Conservation (phyloP, 2,113 vertebrate genomes). For the Macrotis lagotis region DNA sequence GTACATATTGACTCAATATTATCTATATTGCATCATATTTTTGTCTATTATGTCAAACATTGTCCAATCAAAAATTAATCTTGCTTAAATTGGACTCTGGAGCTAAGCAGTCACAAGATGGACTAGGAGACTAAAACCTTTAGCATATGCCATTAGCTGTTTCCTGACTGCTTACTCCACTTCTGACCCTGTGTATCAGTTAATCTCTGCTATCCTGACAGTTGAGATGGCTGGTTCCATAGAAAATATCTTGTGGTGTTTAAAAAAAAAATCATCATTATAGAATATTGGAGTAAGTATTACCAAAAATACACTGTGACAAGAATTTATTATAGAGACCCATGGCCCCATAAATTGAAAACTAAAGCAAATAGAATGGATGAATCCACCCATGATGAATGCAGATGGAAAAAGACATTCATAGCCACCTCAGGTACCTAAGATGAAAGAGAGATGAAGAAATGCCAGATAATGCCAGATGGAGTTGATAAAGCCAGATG, state of each 20-base stretch:
- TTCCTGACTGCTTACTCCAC: neutral
- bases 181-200: neutral
- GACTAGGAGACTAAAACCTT: neutral
- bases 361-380: neutral
- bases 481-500: neutral
- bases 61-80: neutral
- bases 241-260: neutral
- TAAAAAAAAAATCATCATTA: neutral
- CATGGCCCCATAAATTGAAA: neutral
- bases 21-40: neutral
- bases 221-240: neutral
- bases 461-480: neutral
- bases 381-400: neutral
- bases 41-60: neutral
- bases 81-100: neutral
- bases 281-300: neutral
- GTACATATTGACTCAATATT: neutral
- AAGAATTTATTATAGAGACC: neutral
- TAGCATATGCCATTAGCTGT: neutral
- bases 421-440: neutral
- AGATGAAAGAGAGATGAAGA: neutral
- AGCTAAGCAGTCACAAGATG: neutral
- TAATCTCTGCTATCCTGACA: neutral
- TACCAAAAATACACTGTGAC: neutral
- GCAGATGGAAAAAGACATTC: neutral